Evolutionary conservation across 2,113 vertebrate genomes (phyloP), one percentile per base, ranked within the genome.

Genomic region (Typhlomys cinereus): DNA sequence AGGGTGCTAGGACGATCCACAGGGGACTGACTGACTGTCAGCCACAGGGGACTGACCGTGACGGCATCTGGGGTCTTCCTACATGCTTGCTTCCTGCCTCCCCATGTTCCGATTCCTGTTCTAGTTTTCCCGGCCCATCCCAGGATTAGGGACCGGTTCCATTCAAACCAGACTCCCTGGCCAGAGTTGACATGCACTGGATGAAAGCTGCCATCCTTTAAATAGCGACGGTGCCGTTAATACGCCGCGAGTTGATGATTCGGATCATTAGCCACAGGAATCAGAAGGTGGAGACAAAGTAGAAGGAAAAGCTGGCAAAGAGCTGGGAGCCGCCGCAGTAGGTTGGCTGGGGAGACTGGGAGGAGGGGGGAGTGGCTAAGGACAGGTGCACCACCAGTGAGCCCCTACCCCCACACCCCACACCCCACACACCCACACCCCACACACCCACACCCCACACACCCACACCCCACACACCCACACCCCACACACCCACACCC

Each of bases 281-380:
- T 96, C 92, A 93, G 88, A 94, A 95, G 91, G 84, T 89, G 76
- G 90, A 95, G 92, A 88, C 88, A 94, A 80, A 88, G 69, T 78
- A 90, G 79, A 92, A 70, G 69, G 93, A 66, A 83, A 94, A 87
- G 82, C 57, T 80, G 78, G 41, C 73, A 61, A 44, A 34, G 4
- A 57, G 31, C 57, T 88, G 71, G 21, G 36, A 46, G 25, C 36
- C 3, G 1, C 74, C 64, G 29, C 59, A 61, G 36, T 9, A 36
- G 75, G 69, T 74, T 74, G n/a, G n/a, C n/a, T 62, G 71, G 48
- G 0, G 15, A 44, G 20, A 76, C 66, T 23, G 34, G 50, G 34
- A 46, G 17, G 59, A 14, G 52, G 7, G n/a, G n/a, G 21, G 4
- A 0, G 7, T 15, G 9, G 52, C 21, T 11, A 36, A 89, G 80